Conservation (phyloP, 2,888 invertebrate genomes). For the Chouioia cunea region DNA sequence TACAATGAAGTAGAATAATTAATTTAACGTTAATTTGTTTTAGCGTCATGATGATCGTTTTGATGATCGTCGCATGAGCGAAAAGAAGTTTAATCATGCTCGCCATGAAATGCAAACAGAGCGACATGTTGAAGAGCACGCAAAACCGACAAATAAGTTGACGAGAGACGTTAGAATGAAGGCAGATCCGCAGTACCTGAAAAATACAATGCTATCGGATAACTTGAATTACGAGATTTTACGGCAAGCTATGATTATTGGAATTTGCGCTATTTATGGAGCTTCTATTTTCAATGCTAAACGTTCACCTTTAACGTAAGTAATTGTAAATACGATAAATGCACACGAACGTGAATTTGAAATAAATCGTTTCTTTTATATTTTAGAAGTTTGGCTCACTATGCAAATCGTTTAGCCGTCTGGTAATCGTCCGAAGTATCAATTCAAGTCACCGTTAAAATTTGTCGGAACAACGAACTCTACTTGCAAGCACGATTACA, state of each 20-base stretch:
- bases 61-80: slow-evolving; percentile 2
- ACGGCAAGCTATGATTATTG: slow-evolving; percentile 55
- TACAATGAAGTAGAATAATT: neutral
- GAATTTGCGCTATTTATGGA: slow-evolving; percentile 59
- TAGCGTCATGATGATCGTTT: neutral
- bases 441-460: too few relatives aligned
- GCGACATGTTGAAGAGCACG: neutral
- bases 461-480: too few relatives aligned
- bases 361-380: neutral
- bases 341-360: too few relatives aligned
- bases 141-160: slow-evolving; percentile 1
- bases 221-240: slow-evolving; percentile 52
- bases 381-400: slow-evolving; percentile 39
- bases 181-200: slow-evolving; percentile 39
- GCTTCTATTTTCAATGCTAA: slow-evolving; percentile 57
- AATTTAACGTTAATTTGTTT: too few relatives aligned
- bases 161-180: slow-evolving; percentile 18
- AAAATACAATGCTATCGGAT: slow-evolving; percentile 3
- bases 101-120: neutral
- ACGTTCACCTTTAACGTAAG: slow-evolving; percentile 55
- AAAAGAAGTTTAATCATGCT: neutral
- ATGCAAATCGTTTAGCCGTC: slow-evolving; percentile 29
- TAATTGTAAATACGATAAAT: neutral
- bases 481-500: neutral
- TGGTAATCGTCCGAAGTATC: slow-evolving; percentile 32